phyloP scores from a whole-genome alignment of 2,888 invertebrate species.

The Lysandra bellargus region DNA sequence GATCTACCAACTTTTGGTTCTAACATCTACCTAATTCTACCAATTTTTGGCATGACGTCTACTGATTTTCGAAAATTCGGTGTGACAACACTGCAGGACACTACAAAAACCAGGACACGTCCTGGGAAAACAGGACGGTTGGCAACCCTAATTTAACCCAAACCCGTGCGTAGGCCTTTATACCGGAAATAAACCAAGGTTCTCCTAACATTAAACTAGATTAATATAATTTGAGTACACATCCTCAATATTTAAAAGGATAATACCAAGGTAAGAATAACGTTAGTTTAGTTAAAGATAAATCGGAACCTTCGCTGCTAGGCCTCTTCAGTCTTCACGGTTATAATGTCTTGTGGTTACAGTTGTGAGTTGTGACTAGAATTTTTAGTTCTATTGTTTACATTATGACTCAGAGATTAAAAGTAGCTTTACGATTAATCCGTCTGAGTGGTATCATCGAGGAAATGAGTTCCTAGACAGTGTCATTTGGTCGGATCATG shows the following conservation, averaged over 20 bases:
- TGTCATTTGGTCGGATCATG: too few species aligned
- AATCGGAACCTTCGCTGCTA: not conserved
- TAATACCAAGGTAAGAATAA: not conserved
- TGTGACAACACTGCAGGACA: too few species aligned
- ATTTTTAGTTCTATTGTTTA: conserved; percentile 7
- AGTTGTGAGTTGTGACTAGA: not conserved
- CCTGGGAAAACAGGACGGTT: too few species aligned
- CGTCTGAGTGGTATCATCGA: too few species aligned
- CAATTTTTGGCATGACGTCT: too few species aligned
- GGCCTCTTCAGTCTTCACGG: not conserved
- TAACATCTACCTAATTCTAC: too few species aligned
- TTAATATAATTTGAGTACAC: conserved; percentile 1
- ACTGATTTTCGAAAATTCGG: too few species aligned
- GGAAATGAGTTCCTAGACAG: too few species aligned
- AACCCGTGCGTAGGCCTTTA: not conserved
- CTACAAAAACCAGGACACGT: too few species aligned
- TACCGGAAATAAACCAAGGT: not conserved
- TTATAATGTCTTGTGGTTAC: not conserved
- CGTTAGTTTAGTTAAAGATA: conserved; percentile 11
- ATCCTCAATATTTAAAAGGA: conserved; percentile 1
- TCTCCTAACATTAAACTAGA: conserved; percentile 1
- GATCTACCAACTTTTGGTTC: too few species aligned
- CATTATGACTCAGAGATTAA: not conserved
- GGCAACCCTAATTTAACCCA: too few species aligned
- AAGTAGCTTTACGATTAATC: not conserved